phyloP scores from a whole-genome alignment of 2,888 invertebrate genomes.

The Ochropleura plecta region DNA sequence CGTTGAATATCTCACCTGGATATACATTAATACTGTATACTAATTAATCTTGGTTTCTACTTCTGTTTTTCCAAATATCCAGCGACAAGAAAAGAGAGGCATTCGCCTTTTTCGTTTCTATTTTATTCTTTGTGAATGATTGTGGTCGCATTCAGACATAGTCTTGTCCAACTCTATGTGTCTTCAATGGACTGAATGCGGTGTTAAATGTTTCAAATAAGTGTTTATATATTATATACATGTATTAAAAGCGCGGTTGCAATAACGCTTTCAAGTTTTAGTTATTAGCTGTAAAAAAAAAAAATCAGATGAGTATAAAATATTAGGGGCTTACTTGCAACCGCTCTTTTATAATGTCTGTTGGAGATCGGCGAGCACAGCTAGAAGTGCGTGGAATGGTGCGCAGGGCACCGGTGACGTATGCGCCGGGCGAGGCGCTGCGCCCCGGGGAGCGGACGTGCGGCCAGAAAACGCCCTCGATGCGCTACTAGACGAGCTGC shows the following conservation, averaged over 20 bases:
- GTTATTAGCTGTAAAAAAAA: constrained; percentile 14
- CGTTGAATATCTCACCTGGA: constrained; percentile 67
- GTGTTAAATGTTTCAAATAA: constrained; percentile 80
- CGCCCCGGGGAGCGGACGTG: constrained; percentile 80
- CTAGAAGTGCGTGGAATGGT: constrained; percentile 85
- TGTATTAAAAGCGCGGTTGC: constrained; percentile 80
- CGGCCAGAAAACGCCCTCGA: constrained; percentile 99
- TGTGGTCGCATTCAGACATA: constrained; percentile 82
- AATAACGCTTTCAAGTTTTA: constrained; percentile 60
- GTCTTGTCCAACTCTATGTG: constrained; percentile 83
- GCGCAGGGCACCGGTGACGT: constrained; percentile 84
- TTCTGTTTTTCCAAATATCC: constrained; percentile 46
- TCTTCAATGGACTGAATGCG: constrained; percentile 84
- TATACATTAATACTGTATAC: not conserved
- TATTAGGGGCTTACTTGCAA: constrained; percentile 74
- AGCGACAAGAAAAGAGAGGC: constrained; percentile 74
- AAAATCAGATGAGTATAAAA: constrained; percentile 7
- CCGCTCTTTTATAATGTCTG: constrained; percentile 81
- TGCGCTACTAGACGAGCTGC: constrained; percentile 98
- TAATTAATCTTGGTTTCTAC: not conserved
- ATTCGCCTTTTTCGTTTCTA: constrained; percentile 80
- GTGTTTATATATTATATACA: constrained; percentile 57
- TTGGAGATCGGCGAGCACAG: constrained; percentile 79
- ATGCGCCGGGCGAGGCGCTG: constrained; percentile 79
- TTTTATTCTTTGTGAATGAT: constrained; percentile 83